Conservation (phyloP, 1,140 invertebrate species). For the Ptiloglossa arizonensis region DNA sequence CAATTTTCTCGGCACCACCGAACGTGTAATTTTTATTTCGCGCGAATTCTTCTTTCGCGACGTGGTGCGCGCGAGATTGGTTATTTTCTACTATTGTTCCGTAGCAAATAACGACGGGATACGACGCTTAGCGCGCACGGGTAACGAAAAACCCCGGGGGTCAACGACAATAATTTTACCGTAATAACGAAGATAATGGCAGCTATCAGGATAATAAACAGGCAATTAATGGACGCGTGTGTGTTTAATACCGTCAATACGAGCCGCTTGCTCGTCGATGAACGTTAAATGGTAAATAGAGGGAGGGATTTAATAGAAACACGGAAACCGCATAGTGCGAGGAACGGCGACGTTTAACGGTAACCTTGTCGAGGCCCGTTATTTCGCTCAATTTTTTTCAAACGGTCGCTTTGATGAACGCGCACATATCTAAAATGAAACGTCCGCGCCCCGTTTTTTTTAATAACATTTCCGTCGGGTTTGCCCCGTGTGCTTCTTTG, state of each 20-base stretch:
- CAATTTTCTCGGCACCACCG: no score
- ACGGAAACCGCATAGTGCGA: no score
- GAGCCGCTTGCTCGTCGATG: background rate
- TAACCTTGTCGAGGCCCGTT: background rate
- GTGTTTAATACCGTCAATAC: slow-evolving; percentile 13
- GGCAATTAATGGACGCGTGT: slow-evolving; percentile 16
- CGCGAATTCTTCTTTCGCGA: no score
- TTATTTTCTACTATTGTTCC: no score
- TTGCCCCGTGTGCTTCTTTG: slow-evolving; percentile 15
- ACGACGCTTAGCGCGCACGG: no score
- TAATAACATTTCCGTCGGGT: slow-evolving; percentile 19
- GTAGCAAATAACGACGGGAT: no score
- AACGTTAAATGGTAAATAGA: slow-evolving; percentile 1
- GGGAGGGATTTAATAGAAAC: background rate
- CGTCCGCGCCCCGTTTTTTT: background rate
- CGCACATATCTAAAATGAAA: background rate
- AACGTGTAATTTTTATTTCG: no score
- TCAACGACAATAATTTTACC: background rate
- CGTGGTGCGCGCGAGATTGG: no score
- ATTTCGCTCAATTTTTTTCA: background rate
- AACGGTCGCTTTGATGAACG: background rate
- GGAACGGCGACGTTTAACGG: background rate
- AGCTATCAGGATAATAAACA: slow-evolving; percentile 7
- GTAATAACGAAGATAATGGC: slow-evolving; percentile 14
- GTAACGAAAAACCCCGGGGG: background rate